Conservation (phyloP, 2,113 vertebrate species). For the Orcinus orca region DNA sequence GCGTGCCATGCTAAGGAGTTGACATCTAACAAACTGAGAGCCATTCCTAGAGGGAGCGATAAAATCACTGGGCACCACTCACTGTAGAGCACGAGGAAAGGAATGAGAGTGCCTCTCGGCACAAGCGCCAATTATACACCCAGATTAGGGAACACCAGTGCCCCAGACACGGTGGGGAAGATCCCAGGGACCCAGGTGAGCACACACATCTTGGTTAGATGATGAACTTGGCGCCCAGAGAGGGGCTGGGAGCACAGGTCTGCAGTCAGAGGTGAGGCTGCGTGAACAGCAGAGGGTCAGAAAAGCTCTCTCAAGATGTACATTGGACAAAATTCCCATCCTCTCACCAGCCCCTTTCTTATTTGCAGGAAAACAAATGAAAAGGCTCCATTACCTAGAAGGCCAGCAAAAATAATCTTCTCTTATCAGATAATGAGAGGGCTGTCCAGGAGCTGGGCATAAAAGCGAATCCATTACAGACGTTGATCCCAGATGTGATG, state of each 20-base stretch:
- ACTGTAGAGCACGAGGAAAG: neutral
- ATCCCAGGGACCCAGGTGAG: too few relatives aligned
- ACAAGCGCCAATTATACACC: neutral
- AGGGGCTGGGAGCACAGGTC: fast-evolving
- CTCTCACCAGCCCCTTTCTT: neutral
- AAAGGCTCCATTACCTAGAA: constrained; percentile 30
- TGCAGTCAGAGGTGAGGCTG: fast-evolving
- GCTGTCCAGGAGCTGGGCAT: neutral
- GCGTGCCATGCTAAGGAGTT: neutral
- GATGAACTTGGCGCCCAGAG: fast-evolving
- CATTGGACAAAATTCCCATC: neutral
- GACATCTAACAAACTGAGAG: neutral
- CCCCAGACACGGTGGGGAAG: fast-evolving
- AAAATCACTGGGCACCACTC: neutral
- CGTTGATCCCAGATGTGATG: neutral
- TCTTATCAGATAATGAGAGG: constrained; percentile 55
- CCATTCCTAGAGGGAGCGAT: neutral
- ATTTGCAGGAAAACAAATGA: constrained; percentile 27
- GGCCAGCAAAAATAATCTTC: neutral
- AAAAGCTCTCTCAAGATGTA: neutral
- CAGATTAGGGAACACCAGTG: fast-evolving
- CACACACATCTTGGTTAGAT: fast-evolving
- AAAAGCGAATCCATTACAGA: constrained; percentile 21
- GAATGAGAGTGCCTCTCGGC: neutral
- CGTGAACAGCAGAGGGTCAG: too few relatives aligned